Evolutionary conservation across 2,797 vertebrate species (phyloP).

Genomic region (Arremon aurantiirostris): DNA sequence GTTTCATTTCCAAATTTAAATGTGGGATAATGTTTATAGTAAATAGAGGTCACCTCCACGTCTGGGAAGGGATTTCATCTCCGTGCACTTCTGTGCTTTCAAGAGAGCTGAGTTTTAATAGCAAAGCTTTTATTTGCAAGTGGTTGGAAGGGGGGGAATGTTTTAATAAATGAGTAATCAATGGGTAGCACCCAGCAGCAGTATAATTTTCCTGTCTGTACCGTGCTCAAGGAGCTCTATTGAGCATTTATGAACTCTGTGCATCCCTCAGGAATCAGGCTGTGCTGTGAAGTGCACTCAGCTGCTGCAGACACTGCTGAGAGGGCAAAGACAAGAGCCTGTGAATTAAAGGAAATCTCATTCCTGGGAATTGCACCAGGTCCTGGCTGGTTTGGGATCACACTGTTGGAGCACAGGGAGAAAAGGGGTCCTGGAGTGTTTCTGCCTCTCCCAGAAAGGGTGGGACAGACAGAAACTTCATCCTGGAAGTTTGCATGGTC

Average conservation of each 20-base stretch:
- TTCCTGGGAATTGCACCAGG: too few species aligned
- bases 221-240: neutral
- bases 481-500: neutral
- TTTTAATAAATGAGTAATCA: constrained; percentile 18
- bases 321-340: neutral
- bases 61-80: neutral
- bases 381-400: neutral
- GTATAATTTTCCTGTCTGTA: neutral
- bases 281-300: neutral
- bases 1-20: constrained; percentile 31
- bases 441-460: neutral
- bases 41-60: neutral
- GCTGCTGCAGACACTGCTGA: neutral
- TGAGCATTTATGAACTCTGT: neutral
- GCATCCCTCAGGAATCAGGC: neutral
- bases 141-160: neutral
- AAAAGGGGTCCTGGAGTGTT: neutral
- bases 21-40: neutral
- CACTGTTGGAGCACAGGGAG: neutral
- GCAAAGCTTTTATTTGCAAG: neutral
- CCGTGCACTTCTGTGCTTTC: neutral
- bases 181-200: neutral
- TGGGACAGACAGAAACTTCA: neutral
- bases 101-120: neutral
- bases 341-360: neutral